Percentiles rank a stretch among this genome's conserved stretches.
These are phyloP conservation scores for Rhinoderma darwinii DNA, from an alignment of 2,113 vertebrate species.

Conservation along the genomic window DNA sequence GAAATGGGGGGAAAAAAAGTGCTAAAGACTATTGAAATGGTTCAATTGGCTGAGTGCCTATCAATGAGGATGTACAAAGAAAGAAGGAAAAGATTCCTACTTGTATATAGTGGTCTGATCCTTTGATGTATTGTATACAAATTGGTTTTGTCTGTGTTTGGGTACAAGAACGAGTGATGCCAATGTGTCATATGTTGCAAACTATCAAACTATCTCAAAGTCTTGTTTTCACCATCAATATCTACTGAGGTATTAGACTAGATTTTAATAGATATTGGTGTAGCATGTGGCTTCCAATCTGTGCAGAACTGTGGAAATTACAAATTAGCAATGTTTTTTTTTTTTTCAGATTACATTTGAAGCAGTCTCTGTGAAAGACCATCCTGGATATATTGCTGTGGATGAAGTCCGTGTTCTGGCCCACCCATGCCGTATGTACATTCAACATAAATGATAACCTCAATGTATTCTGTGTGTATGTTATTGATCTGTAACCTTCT, in stretches of 20 bases:
- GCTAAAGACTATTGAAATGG: background rate
- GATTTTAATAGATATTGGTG: background rate
- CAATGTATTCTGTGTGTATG: background rate
- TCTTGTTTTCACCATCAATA: background rate
- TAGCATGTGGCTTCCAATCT: background rate
- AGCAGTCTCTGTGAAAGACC: constrained; percentile 90
- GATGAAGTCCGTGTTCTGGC: constrained; percentile 95
- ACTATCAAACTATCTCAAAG: constrained; percentile 13
- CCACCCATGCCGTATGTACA: constrained; percentile 92
- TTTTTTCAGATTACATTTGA: constrained; percentile 94
- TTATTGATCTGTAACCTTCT: background rate
- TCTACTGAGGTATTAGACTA: background rate
- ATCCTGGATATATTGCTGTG: constrained; percentile 92
- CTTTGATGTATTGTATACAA: background rate
- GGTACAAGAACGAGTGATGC: background rate
- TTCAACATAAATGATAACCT: background rate
- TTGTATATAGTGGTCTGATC: background rate
- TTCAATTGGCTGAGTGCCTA: background rate
- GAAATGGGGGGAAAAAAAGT: background rate
- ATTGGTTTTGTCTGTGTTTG: background rate
- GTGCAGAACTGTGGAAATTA: background rate
- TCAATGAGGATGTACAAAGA: background rate
- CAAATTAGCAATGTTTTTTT: constrained; percentile 38
- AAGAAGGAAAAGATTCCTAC: background rate
- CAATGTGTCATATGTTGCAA: background rate